Evolutionary conservation across 2,888 invertebrate species (phyloP).

Genomic region (Cremastinae sp.): DNA sequence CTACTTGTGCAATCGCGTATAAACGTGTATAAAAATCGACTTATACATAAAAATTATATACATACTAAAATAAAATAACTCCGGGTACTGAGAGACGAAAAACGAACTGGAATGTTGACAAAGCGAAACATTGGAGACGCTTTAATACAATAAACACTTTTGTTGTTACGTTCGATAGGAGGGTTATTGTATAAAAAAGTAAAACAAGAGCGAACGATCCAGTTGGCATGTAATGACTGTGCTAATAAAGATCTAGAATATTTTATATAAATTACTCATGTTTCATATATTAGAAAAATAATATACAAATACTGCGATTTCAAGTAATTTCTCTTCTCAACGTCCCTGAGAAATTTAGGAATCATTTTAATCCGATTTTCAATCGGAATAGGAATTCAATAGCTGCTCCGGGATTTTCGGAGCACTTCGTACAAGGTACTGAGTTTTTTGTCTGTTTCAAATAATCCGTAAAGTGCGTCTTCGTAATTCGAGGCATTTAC

Average conservation of each 20-base stretch:
- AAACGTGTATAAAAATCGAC: slow-evolving; percentile 53
- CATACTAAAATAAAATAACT: slow-evolving; percentile 64
- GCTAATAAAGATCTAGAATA: slow-evolving; percentile 77
- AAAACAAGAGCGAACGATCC: slow-evolving; percentile 56
- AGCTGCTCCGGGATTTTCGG: not conserved
- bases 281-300: slow-evolving; percentile 23
- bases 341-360: not conserved
- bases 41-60: slow-evolving; percentile 58
- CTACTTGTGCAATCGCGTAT: slow-evolving; percentile 64
- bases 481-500: slow-evolving; percentile 55
- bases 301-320: slow-evolving; percentile 32
- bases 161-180: slow-evolving; percentile 69
- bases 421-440: slow-evolving; percentile 41
- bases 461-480: slow-evolving; percentile 49
- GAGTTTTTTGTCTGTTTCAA: slow-evolving; percentile 58
- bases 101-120: slow-evolving; percentile 59
- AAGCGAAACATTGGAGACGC: slow-evolving; percentile 31
- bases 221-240: slow-evolving; percentile 76
- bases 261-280: slow-evolving; percentile 71
- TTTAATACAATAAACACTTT: slow-evolving; percentile 58
- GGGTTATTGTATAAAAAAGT: slow-evolving; percentile 69
- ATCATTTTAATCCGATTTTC: slow-evolving; percentile 6
- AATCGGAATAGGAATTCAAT: not conserved
- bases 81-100: slow-evolving; percentile 67
- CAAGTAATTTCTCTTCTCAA: slow-evolving; percentile 3